Evolutionary conservation across 2,888 invertebrate genomes (phyloP), one percentile per base, ranked within the genome.

Genomic region (Drosophila siamana): DNA sequence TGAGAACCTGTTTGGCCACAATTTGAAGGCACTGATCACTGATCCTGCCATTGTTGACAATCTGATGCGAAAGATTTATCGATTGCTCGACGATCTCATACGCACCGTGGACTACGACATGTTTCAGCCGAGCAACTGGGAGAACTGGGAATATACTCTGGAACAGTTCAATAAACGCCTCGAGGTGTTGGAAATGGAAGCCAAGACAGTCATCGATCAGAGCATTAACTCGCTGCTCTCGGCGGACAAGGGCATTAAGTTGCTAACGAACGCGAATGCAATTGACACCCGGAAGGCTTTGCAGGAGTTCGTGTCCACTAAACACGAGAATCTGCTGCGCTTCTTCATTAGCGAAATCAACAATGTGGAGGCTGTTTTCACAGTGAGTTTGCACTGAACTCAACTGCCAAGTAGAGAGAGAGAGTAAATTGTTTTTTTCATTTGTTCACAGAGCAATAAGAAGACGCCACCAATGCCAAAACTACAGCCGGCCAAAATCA

Each of bases 31-130:
- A 0, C 96, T 98, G 30, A 96, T 98, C 33, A 95, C 95, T 69
- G 97, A 98, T 90, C 97, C 97, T 0, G 95, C 96, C 8, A 95
- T 96, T 85, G 96, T 98, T 48, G 97, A 98, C 87, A 95, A 95
- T 70, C 95, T 98, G 4, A 94, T 97, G 91, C 95, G 96, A 72
- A 94, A 96, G 65, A 96, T 98, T 1, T 95, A 95, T 81, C 94
- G 95, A 55, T 93, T 98, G 22, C 94, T 97, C 0, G 93, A 94
- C 50, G 96, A 97, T 1, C 95, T 97, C 22, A 93, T 95, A 36
- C 94, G 95, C 73, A 94, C 96, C 0, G 94, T 97, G 0, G 96
- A 96, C 89, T 98, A 97, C 90, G 97, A 98, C 89, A 94, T 97
- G 9, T 98, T 96, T 90, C 94, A 94, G 28, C 94, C 94, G 56